Conservation (phyloP, 2,113 vertebrate species). For the Gymnarchus niloticus region DNA sequence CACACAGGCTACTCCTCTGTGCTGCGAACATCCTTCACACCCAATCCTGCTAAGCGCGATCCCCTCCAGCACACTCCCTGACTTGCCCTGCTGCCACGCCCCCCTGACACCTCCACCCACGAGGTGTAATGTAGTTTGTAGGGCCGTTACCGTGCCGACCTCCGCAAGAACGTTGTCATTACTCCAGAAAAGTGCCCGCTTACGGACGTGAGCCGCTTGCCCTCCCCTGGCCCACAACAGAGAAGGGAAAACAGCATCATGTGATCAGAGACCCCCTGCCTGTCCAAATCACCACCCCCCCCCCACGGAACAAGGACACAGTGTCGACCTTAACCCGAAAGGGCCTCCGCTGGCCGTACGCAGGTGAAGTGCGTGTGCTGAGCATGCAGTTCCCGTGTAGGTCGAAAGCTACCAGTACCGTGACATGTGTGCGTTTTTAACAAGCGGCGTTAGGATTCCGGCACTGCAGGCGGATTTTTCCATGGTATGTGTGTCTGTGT, state of each 20-base stretch:
- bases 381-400: slow-evolving; percentile 10
- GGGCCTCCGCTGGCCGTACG: slow-evolving; percentile 7
- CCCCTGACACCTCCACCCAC: background rate
- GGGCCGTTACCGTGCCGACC: slow-evolving; percentile 2
- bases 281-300: background rate
- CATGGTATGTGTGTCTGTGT: slow-evolving; percentile 1
- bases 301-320: slow-evolving; percentile 25
- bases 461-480: slow-evolving; percentile 5
- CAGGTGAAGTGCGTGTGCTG: slow-evolving; percentile 25
- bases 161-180: slow-evolving; percentile 22
- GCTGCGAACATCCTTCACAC: slow-evolving; percentile 49
- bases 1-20: slow-evolving; percentile 43
- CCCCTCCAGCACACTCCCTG: background rate
- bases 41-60: background rate
- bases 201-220: slow-evolving; percentile 1
- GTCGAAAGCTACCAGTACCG: background rate
- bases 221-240: slow-evolving; percentile 25
- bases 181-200: slow-evolving; percentile 46
- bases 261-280: slow-evolving; percentile 42
- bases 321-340: slow-evolving; percentile 22
- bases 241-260: slow-evolving; percentile 39
- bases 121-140: slow-evolving; percentile 3
- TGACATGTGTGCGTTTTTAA: slow-evolving; percentile 19
- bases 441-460: too few species aligned
- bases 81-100: background rate